These are phyloP conservation scores for Bombyx mandarina DNA, from an alignment of 1,140 invertebrate species.

Conservation along the genomic window DNA sequence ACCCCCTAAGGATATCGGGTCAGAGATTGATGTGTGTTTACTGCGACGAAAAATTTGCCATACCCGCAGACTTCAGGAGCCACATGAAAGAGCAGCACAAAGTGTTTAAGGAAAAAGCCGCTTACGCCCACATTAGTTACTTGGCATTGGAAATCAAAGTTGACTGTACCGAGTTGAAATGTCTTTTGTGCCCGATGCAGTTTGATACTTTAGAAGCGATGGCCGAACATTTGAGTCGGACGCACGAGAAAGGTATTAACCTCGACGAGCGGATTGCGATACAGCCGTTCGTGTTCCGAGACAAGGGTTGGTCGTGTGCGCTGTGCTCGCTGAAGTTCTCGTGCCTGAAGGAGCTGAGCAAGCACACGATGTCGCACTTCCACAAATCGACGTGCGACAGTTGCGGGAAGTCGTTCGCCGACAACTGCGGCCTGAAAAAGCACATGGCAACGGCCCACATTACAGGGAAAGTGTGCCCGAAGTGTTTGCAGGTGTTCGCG, in stretches of 20 bases:
- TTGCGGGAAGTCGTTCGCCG: conserved; percentile 31
- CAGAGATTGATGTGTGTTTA: conserved; percentile 34
- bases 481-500: conserved; percentile 33
- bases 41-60: conserved; percentile 27
- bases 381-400: conserved; percentile 33
- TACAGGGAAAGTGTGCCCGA: conserved; percentile 27
- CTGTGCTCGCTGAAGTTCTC: conserved; percentile 8
- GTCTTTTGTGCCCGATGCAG: conserved; percentile 25
- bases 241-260: neutral
- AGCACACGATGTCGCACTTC: conserved; percentile 1
- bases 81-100: conserved; percentile 32
- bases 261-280: conserved; percentile 1
- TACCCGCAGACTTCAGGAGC: conserved; percentile 20
- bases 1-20: conserved; percentile 33
- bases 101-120: too few species aligned
- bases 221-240: conserved; percentile 21
- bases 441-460: conserved; percentile 26
- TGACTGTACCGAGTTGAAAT: conserved; percentile 2
- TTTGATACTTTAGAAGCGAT: conserved; percentile 23
- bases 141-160: too few species aligned
- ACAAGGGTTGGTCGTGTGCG: neutral
- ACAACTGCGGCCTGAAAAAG: conserved; percentile 12
- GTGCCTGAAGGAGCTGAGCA: neutral
- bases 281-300: neutral
- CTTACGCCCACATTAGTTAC: too few species aligned